These are phyloP conservation scores for Graphium colonna DNA, from an alignment of 2,888 invertebrate genomes.

Conservation along the genomic window DNA sequence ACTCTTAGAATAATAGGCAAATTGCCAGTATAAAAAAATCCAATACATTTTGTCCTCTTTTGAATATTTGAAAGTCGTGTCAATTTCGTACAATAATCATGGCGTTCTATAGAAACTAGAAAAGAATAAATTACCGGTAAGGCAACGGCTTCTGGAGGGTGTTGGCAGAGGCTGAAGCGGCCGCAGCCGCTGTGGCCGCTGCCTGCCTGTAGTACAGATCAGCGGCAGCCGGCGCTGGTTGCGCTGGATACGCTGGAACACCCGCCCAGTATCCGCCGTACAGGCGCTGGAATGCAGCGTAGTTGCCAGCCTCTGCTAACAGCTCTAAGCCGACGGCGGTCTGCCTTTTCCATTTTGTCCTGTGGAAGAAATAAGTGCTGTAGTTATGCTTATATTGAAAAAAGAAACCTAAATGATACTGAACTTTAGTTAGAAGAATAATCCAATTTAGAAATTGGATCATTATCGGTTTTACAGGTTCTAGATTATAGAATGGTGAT, in stretches of 20 bases:
- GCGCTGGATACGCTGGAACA: slow-evolving; percentile 83
- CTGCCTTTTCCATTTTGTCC: slow-evolving; percentile 99
- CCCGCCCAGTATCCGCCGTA: slow-evolving; percentile 89
- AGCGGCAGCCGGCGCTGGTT: slow-evolving; percentile 84
- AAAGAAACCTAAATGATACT: no score
- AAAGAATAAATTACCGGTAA: slow-evolving; percentile 75
- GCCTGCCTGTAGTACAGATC: slow-evolving; percentile 92
- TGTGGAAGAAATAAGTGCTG: slow-evolving; percentile 51
- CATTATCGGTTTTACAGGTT: no score
- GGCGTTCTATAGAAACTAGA: not conserved
- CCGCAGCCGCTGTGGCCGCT: slow-evolving; percentile 85
- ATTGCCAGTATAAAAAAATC: no score
- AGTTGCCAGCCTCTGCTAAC: slow-evolving; percentile 97
- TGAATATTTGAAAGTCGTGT: no score
- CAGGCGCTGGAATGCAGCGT: slow-evolving; percentile 98
- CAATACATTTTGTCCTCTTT: no score
- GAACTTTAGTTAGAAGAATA: no score
- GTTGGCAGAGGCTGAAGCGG: slow-evolving; percentile 80
- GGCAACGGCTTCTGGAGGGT: slow-evolving; percentile 94
- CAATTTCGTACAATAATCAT: no score
- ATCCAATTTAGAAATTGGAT: no score
- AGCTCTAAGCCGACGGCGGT: slow-evolving; percentile 98
- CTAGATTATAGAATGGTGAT: no score
- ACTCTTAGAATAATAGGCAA: no score
- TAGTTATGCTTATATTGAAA: no score